Conservation (phyloP, 35 echinoderm and acorn worm species). For the Lytechinus variegatus region DNA sequence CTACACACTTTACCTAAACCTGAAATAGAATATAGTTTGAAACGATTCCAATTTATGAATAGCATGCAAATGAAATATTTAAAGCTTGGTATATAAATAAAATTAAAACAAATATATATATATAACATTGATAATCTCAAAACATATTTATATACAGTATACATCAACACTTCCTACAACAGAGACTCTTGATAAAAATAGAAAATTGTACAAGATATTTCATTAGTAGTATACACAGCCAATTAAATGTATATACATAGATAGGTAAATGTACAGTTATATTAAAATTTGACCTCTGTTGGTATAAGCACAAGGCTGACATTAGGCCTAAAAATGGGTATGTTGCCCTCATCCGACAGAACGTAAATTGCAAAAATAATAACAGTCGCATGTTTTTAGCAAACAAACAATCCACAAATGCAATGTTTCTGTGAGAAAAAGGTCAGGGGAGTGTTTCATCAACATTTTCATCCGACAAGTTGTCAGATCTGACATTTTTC, state of each 20-base stretch:
- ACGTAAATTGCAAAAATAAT: no score
- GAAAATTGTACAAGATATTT: constrained; percentile 5
- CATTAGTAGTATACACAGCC: background rate
- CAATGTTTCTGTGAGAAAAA: no score
- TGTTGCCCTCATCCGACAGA: no score
- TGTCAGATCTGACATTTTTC: no score
- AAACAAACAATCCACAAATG: no score
- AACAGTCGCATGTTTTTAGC: no score
- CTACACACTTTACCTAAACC: no score
- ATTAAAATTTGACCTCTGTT: background rate
- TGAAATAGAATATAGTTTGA: background rate
- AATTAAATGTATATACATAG: background rate
- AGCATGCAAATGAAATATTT: background rate
- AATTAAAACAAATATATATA: background rate
- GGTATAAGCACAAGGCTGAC: background rate
- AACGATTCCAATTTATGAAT: background rate
- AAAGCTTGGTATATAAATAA: background rate
- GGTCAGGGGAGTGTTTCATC: no score
- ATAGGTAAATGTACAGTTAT: constrained; percentile 14
- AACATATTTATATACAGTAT: background rate
- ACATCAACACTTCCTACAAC: background rate
- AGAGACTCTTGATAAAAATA: background rate
- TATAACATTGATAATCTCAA: background rate
- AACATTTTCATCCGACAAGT: no score
- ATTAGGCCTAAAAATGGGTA: no score